Conservation (phyloP, 2,113 vertebrate genomes). For the Chiloscyllium plagiosum region DNA sequence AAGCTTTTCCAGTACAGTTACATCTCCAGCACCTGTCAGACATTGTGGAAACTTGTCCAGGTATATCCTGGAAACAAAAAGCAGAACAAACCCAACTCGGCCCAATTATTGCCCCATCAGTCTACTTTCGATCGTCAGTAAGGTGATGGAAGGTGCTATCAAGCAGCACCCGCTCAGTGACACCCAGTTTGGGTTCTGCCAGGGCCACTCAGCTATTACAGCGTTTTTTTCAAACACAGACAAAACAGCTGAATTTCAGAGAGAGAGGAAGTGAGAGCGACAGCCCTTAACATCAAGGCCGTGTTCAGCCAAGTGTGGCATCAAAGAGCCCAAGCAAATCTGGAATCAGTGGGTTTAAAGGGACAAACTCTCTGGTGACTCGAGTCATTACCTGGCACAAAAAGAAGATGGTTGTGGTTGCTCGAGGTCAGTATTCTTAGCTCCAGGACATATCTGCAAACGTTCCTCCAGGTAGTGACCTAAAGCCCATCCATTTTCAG, state of each 20-base stretch:
- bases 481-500: too few species aligned
- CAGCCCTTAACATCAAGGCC: neutral
- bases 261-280: neutral
- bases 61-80: neutral
- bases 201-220: neutral
- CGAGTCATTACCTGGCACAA: too few species aligned
- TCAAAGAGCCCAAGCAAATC: neutral
- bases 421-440: too few species aligned
- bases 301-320: neutral
- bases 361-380: too few species aligned
- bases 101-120: neutral
- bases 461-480: too few species aligned
- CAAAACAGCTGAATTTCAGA: neutral
- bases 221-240: neutral
- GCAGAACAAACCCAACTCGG: neutral
- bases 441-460: too few species aligned
- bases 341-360: neutral
- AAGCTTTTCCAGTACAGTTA: neutral
- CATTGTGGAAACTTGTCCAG: neutral
- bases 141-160: neutral
- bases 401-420: too few species aligned
- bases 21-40: neutral
- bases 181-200: neutral
- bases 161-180: neutral
- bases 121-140: neutral